These are phyloP conservation scores for Mormyrus proboscirostris DNA, from an alignment of 2,797 vertebrate genomes.

Conservation along the genomic window DNA sequence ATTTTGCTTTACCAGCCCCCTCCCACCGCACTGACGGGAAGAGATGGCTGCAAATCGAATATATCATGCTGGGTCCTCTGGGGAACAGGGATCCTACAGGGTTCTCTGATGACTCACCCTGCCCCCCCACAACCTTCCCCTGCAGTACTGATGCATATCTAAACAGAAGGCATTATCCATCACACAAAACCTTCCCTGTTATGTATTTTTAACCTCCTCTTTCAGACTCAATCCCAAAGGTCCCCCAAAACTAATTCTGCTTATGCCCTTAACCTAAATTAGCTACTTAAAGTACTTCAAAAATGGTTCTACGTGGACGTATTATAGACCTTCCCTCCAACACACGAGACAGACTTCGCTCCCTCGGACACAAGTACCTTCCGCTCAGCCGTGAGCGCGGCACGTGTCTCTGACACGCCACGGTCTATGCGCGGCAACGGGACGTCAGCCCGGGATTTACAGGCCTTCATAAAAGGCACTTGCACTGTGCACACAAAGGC, in stretches of 20 bases:
- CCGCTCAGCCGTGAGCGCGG: neutral
- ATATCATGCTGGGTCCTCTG: neutral
- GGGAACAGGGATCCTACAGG: neutral
- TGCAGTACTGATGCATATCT: neutral
- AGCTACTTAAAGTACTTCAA: neutral
- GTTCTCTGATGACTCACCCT: neutral
- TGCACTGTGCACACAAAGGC: neutral
- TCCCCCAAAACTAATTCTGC: neutral
- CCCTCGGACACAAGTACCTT: neutral
- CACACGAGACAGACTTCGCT: neutral
- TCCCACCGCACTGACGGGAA: neutral
- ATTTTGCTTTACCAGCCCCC: neutral
- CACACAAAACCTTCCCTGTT: neutral
- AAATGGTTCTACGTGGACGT: neutral
- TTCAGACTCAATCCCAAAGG: conserved; percentile 17
- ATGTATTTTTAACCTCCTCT: neutral
- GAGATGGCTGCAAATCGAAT: conserved; percentile 5
- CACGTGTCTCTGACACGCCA: neutral
- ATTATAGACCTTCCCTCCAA: neutral
- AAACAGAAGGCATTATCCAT: neutral
- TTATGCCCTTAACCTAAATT: neutral
- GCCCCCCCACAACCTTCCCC: neutral
- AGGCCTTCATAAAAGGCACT: neutral
- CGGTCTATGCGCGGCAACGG: neutral
- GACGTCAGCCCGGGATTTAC: neutral